These are phyloP conservation scores for Corvus hawaiiensis DNA, from an alignment of 2,113 vertebrate species.

Conservation along the genomic window DNA sequence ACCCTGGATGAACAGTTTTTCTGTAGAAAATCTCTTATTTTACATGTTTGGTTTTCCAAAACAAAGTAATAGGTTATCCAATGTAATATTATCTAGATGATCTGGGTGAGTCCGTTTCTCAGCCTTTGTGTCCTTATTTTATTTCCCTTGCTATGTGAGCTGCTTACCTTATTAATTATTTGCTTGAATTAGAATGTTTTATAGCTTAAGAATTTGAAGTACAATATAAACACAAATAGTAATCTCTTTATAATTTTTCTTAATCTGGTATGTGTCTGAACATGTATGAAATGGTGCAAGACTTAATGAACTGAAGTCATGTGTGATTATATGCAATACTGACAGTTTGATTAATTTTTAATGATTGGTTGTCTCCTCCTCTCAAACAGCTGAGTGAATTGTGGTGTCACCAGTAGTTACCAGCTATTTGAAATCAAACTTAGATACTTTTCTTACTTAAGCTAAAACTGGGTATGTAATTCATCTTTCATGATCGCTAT, in stretches of 20 bases:
- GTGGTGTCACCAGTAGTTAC: neutral
- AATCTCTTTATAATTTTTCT: neutral
- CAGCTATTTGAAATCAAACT: neutral
- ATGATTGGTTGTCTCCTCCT: neutral
- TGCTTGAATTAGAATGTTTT: neutral
- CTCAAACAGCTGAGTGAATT: neutral
- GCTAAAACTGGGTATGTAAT: neutral
- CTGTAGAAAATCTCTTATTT: neutral
- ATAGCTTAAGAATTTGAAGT: neutral
- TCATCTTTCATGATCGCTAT: neutral
- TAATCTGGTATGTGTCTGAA: neutral
- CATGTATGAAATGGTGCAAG: neutral
- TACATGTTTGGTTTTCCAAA: neutral
- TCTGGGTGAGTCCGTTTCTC: neutral
- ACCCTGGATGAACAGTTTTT: neutral
- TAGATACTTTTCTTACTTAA: neutral
- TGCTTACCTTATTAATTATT: neutral
- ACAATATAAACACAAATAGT: neutral
- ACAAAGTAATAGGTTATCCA: neutral
- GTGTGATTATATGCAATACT: neutral
- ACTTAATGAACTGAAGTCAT: neutral
- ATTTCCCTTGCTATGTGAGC: neutral
- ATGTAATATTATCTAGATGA: neutral
- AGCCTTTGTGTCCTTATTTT: neutral
- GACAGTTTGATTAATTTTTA: neutral